Conservation (phyloP, 2,888 invertebrate species). For the Leptopilina syphax region DNA sequence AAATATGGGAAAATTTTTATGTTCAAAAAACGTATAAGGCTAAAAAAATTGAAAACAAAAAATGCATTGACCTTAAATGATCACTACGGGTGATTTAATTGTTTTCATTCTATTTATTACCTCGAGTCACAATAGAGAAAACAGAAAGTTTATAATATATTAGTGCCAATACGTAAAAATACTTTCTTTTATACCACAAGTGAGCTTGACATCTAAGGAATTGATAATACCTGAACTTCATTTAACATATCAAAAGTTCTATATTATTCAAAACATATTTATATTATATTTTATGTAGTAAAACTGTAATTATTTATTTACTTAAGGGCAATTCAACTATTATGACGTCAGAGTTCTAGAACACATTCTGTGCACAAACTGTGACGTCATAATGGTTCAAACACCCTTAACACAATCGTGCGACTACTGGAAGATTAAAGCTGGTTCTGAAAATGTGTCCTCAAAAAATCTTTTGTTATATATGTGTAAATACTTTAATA, state of each 20-base stretch:
- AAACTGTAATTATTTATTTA: not conserved
- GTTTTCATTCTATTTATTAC: too few species aligned
- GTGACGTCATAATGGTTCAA: too few species aligned
- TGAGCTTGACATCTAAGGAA: constrained; percentile 25
- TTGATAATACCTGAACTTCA: constrained; percentile 37
- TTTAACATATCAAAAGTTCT: constrained; percentile 30
- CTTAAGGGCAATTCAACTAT: too few species aligned
- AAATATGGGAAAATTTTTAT: too few species aligned
- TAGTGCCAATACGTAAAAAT: not conserved
- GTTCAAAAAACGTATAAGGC: too few species aligned
- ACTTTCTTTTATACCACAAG: constrained; percentile 4
- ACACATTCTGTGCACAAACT: too few species aligned
- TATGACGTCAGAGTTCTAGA: not conserved
- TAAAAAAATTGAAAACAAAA: too few species aligned
- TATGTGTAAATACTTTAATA: not conserved
- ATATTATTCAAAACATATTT: constrained; percentile 6
- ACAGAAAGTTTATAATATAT: not conserved
- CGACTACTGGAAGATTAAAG: constrained; percentile 32
- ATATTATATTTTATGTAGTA: not conserved
- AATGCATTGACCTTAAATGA: too few species aligned
- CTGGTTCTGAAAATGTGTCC: not conserved
- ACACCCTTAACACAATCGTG: too few species aligned
- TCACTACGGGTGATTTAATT: too few species aligned
- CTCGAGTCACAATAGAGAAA: too few species aligned
- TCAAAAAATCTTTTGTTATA: not conserved